Conservation (phyloP, 2,113 vertebrate species). For the Bufo bufo region DNA sequence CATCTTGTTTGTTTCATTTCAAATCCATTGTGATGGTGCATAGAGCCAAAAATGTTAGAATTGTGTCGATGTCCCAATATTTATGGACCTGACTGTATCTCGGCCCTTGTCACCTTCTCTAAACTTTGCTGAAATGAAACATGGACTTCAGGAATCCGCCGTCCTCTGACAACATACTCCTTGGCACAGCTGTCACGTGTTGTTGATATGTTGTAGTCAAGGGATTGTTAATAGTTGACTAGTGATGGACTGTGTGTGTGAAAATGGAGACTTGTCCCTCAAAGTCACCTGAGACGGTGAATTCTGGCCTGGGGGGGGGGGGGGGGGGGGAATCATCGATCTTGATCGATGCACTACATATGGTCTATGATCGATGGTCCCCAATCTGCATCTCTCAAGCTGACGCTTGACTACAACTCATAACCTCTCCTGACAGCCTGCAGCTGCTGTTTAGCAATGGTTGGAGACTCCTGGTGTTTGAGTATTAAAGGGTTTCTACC, state of each 20-base stretch:
- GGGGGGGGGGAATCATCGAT: not conserved
- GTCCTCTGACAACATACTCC: not conserved
- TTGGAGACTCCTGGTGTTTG: too few relatives aligned
- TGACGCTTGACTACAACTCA: not conserved
- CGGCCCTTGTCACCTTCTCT: too few relatives aligned
- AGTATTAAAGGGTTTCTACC: too few relatives aligned
- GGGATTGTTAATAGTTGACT: not conserved
- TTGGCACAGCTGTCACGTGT: not conserved
- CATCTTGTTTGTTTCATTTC: too few relatives aligned
- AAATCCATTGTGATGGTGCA: too few relatives aligned
- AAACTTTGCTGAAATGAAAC: too few relatives aligned
- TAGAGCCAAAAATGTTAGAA: too few relatives aligned
- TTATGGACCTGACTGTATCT: too few relatives aligned
- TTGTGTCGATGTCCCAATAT: too few relatives aligned
- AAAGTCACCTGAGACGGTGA: not conserved
- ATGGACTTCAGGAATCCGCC: not conserved
- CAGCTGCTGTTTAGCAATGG: not conserved
- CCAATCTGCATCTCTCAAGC: too few relatives aligned
- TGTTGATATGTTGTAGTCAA: not conserved
- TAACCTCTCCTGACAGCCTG: not conserved
- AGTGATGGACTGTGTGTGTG: not conserved
- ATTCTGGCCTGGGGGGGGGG: not conserved
- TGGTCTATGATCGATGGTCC: too few relatives aligned
- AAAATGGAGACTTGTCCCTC: not conserved
- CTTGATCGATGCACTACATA: not conserved